Evolutionary conservation across 2,888 invertebrate genomes (phyloP).

Genomic region (Parnassius mnemosyne): DNA sequence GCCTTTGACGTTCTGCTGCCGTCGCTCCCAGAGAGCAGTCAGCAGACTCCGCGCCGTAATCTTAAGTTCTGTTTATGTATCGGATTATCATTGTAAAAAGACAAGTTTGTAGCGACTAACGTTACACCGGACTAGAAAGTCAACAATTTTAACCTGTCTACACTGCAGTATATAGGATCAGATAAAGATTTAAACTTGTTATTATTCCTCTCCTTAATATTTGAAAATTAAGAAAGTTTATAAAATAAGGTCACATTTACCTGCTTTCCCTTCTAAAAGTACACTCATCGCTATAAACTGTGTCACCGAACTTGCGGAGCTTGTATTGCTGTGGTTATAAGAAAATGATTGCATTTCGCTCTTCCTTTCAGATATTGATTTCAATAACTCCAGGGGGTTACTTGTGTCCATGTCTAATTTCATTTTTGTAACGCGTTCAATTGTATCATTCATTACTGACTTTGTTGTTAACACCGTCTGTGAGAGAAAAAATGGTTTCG

Average conservation of each 20-base stretch:
- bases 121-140: too few species aligned
- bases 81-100: too few species aligned
- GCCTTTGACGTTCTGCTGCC: too few species aligned
- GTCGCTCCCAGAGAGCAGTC: too few species aligned
- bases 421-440: slow-evolving; percentile 48
- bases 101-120: too few species aligned
- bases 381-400: slow-evolving; percentile 42
- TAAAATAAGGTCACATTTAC: slow-evolving; percentile 40
- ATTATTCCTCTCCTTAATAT: too few species aligned
- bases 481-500: slow-evolving; percentile 27
- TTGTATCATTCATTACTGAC: slow-evolving; percentile 45
- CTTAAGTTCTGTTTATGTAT: too few species aligned
- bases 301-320: slow-evolving; percentile 71
- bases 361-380: slow-evolving; percentile 47
- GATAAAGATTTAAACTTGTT: too few species aligned
- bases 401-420: slow-evolving; percentile 45
- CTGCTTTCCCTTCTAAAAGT: slow-evolving; percentile 71
- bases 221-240: too few species aligned
- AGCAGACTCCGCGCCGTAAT: too few species aligned
- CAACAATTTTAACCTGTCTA: too few species aligned
- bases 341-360: slow-evolving; percentile 42
- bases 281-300: slow-evolving; percentile 79
- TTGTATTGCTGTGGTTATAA: slow-evolving; percentile 65
- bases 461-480: slow-evolving; percentile 53
- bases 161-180: too few species aligned